phyloP scores from a whole-genome alignment of 2,888 invertebrate species.

The Pyrrhia umbra region DNA sequence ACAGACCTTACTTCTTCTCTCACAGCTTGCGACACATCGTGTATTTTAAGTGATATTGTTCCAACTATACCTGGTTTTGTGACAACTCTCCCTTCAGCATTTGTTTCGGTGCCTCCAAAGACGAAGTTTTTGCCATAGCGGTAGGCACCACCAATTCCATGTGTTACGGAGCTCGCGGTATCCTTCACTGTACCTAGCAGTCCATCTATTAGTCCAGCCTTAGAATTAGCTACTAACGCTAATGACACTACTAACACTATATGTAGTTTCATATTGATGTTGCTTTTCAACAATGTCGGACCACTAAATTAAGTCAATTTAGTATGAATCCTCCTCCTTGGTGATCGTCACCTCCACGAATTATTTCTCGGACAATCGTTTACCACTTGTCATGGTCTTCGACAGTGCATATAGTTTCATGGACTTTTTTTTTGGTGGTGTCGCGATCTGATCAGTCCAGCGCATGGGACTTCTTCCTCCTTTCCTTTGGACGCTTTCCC shows the following conservation, averaged over 20 bases:
- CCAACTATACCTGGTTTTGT: conserved; percentile 59
- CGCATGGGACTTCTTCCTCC: neutral
- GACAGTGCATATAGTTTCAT: too few species aligned
- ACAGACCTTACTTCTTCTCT: conserved; percentile 37
- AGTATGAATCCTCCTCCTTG: too few species aligned
- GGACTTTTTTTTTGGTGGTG: too few species aligned
- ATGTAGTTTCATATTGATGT: conserved; percentile 56
- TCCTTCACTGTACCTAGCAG: conserved; percentile 55
- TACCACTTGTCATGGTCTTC: too few species aligned
- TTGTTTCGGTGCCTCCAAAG: conserved; percentile 39
- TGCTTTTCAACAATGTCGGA: neutral
- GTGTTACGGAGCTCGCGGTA: conserved; percentile 55
- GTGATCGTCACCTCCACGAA: too few species aligned
- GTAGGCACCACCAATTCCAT: conserved; percentile 52
- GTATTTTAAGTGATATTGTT: conserved; percentile 53
- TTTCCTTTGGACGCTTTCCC: too few species aligned
- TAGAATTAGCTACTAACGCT: conserved; percentile 37
- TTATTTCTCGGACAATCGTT: too few species aligned
- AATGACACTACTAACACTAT: conserved; percentile 44
- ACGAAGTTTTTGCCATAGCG: conserved; percentile 56
- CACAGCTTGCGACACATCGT: conserved; percentile 30
- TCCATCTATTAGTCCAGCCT: conserved; percentile 59
- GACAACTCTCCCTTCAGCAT: conserved; percentile 33
- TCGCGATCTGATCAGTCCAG: too few species aligned
- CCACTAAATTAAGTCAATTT: too few species aligned